Percentiles rank a stretch among this genome's conserved stretches.
These are phyloP conservation scores for Myotis findleyi DNA, from an alignment of 2,797 vertebrate genomes.

Conservation along the genomic window DNA sequence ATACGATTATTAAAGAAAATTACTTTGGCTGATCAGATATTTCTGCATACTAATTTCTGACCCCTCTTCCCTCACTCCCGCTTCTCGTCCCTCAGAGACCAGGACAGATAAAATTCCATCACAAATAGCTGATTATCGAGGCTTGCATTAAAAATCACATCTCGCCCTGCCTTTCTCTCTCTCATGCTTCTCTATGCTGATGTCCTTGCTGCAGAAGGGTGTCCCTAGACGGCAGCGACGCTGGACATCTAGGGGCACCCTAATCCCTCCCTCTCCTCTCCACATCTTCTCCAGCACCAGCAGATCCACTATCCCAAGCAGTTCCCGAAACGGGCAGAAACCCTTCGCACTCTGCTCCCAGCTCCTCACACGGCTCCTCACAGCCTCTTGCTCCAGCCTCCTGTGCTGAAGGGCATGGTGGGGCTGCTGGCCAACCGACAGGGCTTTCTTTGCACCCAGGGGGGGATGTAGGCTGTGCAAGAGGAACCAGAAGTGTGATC, in stretches of 20 bases:
- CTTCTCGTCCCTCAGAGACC: conserved; percentile 91
- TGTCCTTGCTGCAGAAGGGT: conserved; percentile 88
- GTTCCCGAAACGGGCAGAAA: not conserved
- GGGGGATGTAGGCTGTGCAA: rapidly evolving
- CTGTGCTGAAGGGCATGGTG: not conserved
- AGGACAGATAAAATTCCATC: conserved; percentile 93
- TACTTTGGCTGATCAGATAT: conserved; percentile 95
- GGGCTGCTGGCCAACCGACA: not conserved
- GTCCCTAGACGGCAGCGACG: conserved; percentile 44
- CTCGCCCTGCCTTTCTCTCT: conserved; percentile 25
- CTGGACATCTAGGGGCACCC: not conserved
- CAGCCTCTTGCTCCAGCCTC: not conserved
- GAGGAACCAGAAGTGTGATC: conserved; percentile 4
- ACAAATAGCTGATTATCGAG: conserved; percentile 93
- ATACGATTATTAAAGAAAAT: conserved; percentile 95
- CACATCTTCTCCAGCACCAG: not conserved
- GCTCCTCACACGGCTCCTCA: not conserved
- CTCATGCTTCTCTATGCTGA: conserved; percentile 75
- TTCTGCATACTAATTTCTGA: conserved; percentile 95
- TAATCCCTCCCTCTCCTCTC: not conserved
- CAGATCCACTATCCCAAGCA: not conserved
- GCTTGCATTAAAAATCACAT: conserved; percentile 90
- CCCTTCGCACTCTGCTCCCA: not conserved
- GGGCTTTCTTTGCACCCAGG: not conserved
- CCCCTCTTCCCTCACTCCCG: conserved; percentile 91